A percentile compares a stretch with the other conserved stretches of the same genome.
Conservation (phyloP, 2,797 vertebrate species). For the Columba guinea region DNA sequence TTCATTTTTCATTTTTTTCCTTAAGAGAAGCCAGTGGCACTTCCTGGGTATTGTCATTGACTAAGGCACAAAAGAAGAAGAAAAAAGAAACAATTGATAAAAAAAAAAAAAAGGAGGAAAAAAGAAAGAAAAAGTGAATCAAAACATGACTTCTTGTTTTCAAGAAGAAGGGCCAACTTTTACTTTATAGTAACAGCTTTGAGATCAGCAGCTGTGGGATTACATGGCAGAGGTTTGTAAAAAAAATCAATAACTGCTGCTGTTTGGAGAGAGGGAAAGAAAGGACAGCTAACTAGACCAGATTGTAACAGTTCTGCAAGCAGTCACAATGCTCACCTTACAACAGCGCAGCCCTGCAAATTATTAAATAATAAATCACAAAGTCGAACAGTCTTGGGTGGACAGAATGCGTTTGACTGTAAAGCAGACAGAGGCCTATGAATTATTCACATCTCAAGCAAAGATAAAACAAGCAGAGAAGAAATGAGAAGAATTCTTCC, state of each 20-base stretch:
- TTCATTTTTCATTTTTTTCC: slow-evolving; percentile 63
- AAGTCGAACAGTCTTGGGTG: slow-evolving; percentile 86
- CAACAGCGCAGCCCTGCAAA: slow-evolving; percentile 86
- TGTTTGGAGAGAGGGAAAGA: slow-evolving; percentile 84
- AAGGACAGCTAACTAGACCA: slow-evolving; percentile 86
- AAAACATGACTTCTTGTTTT: slow-evolving; percentile 79
- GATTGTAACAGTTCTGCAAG: slow-evolving; percentile 88
- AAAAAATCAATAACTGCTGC: slow-evolving; percentile 84
- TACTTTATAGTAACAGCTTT: slow-evolving; percentile 82
- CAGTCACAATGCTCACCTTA: slow-evolving; percentile 85
- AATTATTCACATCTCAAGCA: slow-evolving; percentile 88
- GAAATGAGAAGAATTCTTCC: slow-evolving; percentile 84
- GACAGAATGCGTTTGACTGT: slow-evolving; percentile 88
- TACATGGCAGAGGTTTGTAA: slow-evolving; percentile 81
- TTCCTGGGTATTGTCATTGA: slow-evolving; percentile 61
- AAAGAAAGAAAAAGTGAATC: slow-evolving; percentile 64
- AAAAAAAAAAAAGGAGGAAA: background rate
- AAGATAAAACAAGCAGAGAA: slow-evolving; percentile 86
- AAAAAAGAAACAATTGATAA: slow-evolving; percentile 71
- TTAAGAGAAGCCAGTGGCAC: slow-evolving; percentile 60
- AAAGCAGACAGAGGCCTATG: slow-evolving; percentile 85
- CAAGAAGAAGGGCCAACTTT: slow-evolving; percentile 81
- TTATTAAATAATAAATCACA: slow-evolving; percentile 94
- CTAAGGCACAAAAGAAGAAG: slow-evolving; percentile 55
- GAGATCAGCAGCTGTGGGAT: slow-evolving; percentile 83